A percentile compares a stretch with the other conserved stretches of the same genome.
These are phyloP conservation scores for Caenorhabditis inopinata DNA, from an alignment of 1,140 invertebrate species.

Conservation along the genomic window DNA sequence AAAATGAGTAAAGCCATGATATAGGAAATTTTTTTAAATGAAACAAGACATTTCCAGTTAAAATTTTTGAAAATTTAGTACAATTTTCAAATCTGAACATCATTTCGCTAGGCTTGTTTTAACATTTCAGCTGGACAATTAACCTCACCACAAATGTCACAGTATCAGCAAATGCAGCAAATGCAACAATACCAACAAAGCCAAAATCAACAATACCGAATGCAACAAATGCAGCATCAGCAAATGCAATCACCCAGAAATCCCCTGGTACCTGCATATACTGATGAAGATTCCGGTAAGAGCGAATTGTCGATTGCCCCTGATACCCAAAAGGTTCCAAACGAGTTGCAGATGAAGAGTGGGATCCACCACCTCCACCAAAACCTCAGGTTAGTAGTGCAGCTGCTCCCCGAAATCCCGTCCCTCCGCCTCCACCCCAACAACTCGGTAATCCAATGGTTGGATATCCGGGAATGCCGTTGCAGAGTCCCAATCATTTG, in stretches of 20 bases:
- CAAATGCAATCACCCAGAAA: constrained; percentile 9
- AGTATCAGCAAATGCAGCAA: not conserved
- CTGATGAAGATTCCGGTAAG: constrained; percentile 13
- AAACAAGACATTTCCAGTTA: too few species aligned
- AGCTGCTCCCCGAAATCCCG: not conserved
- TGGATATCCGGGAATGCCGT: constrained; percentile 12
- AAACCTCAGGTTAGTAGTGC: constrained; percentile 18
- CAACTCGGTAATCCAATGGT: constrained; percentile 21
- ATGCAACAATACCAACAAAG: constrained; percentile 13
- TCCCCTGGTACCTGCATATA: not conserved
- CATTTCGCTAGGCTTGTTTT: too few species aligned
- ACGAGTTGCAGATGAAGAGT: not conserved
- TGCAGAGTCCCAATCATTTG: constrained; percentile 14
- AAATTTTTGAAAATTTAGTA: too few species aligned
- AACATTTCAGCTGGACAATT: not conserved
- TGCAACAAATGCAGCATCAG: not conserved
- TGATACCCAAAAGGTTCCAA: not conserved
- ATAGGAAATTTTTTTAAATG: too few species aligned
- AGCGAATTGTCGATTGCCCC: too few species aligned
- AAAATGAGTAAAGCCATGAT: too few species aligned
- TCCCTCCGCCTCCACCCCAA: constrained; percentile 7
- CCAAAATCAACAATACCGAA: constrained; percentile 9
- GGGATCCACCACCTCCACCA: not conserved
- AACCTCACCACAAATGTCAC: not conserved
- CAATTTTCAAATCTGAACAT: too few species aligned